A percentile compares a stretch with the other conserved stretches of the same genome.
These are phyloP conservation scores for Glandiceps talaboti DNA, from an alignment of 53 echinoderm and acorn worm genomes.

Conservation along the genomic window DNA sequence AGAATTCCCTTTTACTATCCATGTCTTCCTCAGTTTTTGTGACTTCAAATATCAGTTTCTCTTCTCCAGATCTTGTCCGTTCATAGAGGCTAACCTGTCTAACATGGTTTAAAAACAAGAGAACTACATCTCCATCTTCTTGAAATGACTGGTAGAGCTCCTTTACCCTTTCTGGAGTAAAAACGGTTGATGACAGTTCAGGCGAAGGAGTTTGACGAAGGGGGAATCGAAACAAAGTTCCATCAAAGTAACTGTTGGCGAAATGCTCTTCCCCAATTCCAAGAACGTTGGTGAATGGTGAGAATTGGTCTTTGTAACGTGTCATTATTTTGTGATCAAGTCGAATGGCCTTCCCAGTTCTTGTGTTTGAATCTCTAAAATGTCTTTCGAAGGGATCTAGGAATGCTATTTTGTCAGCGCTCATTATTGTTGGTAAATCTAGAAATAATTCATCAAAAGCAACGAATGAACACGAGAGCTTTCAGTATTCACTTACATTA, in stretches of 20 bases:
- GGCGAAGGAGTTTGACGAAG: constrained; percentile 30
- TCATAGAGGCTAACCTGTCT: constrained; percentile 27
- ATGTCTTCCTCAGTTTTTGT: neutral
- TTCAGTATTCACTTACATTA: too few relatives aligned
- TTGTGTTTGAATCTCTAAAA: constrained; percentile 13
- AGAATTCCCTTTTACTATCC: neutral
- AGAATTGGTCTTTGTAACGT: constrained; percentile 39
- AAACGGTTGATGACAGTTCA: constrained; percentile 32
- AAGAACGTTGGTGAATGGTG: constrained; percentile 26
- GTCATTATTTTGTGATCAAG: constrained; percentile 2
- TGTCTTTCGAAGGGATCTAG: constrained; percentile 46
- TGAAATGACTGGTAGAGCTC: constrained; percentile 39
- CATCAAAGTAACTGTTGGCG: constrained; percentile 25
- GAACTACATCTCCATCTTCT: constrained; percentile 43
- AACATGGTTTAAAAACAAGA: constrained; percentile 65
- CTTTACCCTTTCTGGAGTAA: constrained; percentile 24
- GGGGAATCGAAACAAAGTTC: constrained; percentile 82
- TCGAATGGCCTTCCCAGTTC: neutral
- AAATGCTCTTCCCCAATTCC: constrained; percentile 8
- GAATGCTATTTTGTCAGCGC: constrained; percentile 35
- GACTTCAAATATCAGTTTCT: neutral
- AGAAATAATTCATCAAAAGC: too few relatives aligned
- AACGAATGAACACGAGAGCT: too few relatives aligned
- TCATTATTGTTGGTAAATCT: constrained; percentile 65
- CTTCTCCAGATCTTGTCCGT: neutral